Conservation (phyloP, 1,140 invertebrate species). For the Cecropterus lyciades region DNA sequence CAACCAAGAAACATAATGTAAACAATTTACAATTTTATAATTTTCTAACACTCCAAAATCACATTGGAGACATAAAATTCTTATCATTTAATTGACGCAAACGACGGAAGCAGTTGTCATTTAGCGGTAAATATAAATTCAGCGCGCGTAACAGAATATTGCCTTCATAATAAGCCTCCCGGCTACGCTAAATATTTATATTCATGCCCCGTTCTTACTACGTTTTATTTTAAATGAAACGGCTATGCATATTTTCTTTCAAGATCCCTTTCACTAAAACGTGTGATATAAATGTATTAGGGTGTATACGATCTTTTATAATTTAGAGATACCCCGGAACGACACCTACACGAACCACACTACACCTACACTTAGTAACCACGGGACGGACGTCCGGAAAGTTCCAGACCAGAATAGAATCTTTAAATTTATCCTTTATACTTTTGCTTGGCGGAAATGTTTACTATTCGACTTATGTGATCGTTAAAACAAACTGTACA, state of each 20-base stretch:
- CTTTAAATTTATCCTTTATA: no score
- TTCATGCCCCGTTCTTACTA: slow-evolving; percentile 55
- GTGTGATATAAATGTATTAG: slow-evolving; percentile 12
- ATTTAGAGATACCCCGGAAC: neutral
- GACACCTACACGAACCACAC: no score
- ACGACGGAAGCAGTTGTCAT: slow-evolving; percentile 38
- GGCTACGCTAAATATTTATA: slow-evolving; percentile 51
- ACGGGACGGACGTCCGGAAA: no score
- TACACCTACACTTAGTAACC: no score
- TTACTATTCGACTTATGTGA: no score
- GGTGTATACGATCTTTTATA: neutral
- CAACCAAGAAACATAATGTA: no score
- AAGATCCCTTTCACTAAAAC: slow-evolving; percentile 8
- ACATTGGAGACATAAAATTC: slow-evolving; percentile 16
- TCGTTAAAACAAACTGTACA: neutral
- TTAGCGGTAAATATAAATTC: slow-evolving; percentile 60
- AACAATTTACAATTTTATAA: no score
- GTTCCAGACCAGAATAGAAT: no score
- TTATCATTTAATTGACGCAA: slow-evolving; percentile 32
- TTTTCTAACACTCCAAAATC: neutral
- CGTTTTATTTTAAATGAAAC: slow-evolving; percentile 65
- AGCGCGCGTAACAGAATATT: slow-evolving; percentile 55
- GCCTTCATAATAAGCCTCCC: slow-evolving; percentile 64
- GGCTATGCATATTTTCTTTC: slow-evolving; percentile 38
- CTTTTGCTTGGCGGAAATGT: no score